Evolutionary conservation across 2,113 vertebrate species (phyloP), one percentile per base, ranked within the genome.

Genomic region (Morone chrysops): DNA sequence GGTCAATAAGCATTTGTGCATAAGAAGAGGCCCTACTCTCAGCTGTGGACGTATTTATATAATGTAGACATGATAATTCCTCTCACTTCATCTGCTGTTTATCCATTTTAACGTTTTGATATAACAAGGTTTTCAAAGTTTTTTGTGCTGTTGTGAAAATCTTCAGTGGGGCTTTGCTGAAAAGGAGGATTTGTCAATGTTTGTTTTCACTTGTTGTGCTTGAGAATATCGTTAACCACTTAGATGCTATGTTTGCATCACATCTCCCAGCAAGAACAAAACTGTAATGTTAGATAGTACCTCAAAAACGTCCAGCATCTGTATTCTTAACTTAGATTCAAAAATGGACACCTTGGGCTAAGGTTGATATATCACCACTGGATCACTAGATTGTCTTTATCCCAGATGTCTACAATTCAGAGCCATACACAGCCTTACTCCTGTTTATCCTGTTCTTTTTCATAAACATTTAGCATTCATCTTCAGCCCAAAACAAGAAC

Each of bases 1-100:
- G 84, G 91, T 89, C 92, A 93, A 91, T 85, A 92, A 92, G 87
- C 87, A 75, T 79, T 80, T 65, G 50, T 83, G 79, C 82, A 90
- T 83, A 73, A 81, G 70, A 47, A 59, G 79, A 85, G 80, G 81
- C 82, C 71, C 76, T 18, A 8, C 56, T 75, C 81, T 88, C 72
- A 79, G 85, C 75, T 78, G 72, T 41, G 45, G 80, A 73, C 70
- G 70, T 56, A 83, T 86, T 80, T 89, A 74, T 72, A 68, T 57
- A 57, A 80, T 41, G 31, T 22, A 80, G 51, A 75, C 41, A 67
- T 68, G 72, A 51, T 72, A 76, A 78, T 82, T 82, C 16, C 38
- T 45, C 41, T 60, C 68, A 71, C 40, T 68, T 73, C 51, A 54
- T 60, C 36, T 57, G 14, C 13, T 77, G 20, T 59, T 75, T 54